Base-by-base conservation (phyloP, 2,797 vertebrate genomes). In the Smutsia gigantea region DNA sequence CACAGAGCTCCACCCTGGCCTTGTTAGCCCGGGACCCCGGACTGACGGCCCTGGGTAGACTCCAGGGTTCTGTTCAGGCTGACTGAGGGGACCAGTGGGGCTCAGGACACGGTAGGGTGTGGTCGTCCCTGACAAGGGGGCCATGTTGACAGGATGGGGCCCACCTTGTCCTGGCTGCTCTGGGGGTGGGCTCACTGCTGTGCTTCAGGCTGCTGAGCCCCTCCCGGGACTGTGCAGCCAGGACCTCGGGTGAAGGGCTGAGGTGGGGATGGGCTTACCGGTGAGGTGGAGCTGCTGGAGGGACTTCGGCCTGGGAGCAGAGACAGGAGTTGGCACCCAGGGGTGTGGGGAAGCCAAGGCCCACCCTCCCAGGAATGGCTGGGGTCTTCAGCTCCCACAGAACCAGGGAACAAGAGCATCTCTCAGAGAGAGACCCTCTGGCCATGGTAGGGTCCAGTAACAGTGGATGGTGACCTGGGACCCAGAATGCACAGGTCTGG, bases 31-130 rank as follows among this genome's bases (percentile, higher is more conserved):
- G 2, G 42, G 64, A 17, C 7, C 5, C 0, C n/a, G 46, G 49
- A 8, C 21, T 37, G 27, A 49, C 31, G 13, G 46, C 46, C 27
- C 21, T 59, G 31, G 11, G 11, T n/a, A 17, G 55, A 53, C 61
- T 63, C 53, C 29, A 37, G 5, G 39, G 10, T 6, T 46, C 19
- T 11, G 53, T 11, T 61, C 11, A 34, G 31, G 14, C 0, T 2
- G 4, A 27, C 1, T 21, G 4, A 78, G 11, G 29, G 25, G 18
- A 15, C 19, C 31, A 34, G 14, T 46, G 19, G 49, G 59, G 34
- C 31, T 61, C 1, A 46, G 31, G 29, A 11, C 9, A 34, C 8
- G 19, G 13, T 3, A 0, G 9, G 14, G 14, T 3, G 5, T 29
- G 27, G 51, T 63, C 3, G 23, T 12, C 0, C 27, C 17, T 42